These are phyloP conservation scores for Philonicus albiceps DNA, from an alignment of 2,888 invertebrate species.

Conservation along the genomic window DNA sequence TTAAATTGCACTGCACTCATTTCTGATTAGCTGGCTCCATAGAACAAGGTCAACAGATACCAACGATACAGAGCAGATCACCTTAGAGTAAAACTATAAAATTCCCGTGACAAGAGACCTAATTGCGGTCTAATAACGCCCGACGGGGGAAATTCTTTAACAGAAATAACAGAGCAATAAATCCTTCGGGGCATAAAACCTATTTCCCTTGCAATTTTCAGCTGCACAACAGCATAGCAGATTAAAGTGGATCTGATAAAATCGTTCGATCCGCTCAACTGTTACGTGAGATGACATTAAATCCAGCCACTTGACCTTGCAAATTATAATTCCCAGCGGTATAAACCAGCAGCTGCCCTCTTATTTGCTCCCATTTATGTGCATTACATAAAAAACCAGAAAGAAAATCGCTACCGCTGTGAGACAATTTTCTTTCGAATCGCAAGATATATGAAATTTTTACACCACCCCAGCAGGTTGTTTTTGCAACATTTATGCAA, in stretches of 20 bases:
- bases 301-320: not conserved
- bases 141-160: not conserved
- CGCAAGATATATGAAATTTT: not conserved
- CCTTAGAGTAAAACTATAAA: not conserved
- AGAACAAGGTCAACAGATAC: not conserved
- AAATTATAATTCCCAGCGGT: not conserved
- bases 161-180: not conserved
- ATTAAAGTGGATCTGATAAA: not conserved
- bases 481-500: not conserved
- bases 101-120: not conserved
- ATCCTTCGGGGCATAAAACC: not conserved
- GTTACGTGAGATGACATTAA: not conserved
- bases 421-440: not conserved
- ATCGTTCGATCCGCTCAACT: not conserved
- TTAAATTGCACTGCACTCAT: not conserved
- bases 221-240: not conserved
- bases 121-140: not conserved
- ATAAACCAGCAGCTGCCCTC: not conserved
- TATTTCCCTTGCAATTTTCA: not conserved
- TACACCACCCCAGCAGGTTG: not conserved
- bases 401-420: not conserved
- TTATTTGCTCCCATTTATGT: not conserved
- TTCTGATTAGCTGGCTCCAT: not conserved
- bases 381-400: not conserved
- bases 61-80: not conserved